Percentiles rank a stretch among this genome's conserved stretches.
Evolutionary conservation across 2,888 invertebrate genomes (phyloP).

Genomic region (Fabriciana adippe): DNA sequence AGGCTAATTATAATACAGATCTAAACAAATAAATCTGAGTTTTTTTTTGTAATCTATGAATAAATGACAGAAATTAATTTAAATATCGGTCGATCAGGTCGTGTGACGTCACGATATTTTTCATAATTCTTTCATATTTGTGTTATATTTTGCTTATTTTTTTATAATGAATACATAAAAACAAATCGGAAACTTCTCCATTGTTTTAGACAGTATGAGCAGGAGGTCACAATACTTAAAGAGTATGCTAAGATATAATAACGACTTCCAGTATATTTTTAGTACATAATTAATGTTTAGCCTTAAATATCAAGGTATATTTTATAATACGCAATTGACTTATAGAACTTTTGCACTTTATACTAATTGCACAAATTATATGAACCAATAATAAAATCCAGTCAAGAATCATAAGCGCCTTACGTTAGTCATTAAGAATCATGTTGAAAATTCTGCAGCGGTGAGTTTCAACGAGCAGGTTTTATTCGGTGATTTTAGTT

Average conservation of each 20-base stretch:
- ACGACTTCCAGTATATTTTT: background rate
- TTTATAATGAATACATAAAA: no score
- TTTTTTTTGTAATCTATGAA: no score
- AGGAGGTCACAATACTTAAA: constrained; percentile 3
- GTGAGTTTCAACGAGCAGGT: constrained; percentile 13
- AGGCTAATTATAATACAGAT: no score
- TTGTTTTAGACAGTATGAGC: background rate
- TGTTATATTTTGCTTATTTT: no score
- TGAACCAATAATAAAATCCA: background rate
- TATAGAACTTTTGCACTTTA: background rate
- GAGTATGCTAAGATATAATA: background rate
- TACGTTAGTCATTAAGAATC: constrained; percentile 8
- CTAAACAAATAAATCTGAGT: no score
- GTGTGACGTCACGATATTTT: no score
- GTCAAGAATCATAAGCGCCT: constrained; percentile 2
- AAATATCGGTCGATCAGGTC: no score
- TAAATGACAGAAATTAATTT: no score
- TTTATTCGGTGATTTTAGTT: constrained; percentile 16
- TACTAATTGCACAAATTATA: constrained; percentile 5
- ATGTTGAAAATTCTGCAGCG: background rate
- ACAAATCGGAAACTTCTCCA: no score
- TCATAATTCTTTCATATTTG: no score
- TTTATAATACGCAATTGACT: constrained; percentile 7
- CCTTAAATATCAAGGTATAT: constrained; percentile 9
- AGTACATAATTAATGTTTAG: background rate